Base-by-base conservation (phyloP, 2,888 invertebrate species). In the Stegophylla sp. region DNA sequence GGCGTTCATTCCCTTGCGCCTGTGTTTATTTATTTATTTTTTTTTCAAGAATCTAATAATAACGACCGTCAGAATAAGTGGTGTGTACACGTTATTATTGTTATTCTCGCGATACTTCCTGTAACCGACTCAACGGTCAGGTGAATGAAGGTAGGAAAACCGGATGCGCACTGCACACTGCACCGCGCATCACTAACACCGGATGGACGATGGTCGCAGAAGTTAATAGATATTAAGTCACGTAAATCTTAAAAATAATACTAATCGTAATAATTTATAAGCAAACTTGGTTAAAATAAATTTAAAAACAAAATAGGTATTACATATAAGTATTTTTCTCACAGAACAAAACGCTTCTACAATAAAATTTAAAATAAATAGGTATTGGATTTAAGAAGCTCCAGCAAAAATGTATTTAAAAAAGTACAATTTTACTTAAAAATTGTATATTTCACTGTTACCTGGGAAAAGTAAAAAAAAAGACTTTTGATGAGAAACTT, bases 151-250 rank as follows among this genome's bases (percentile, higher is more conserved):
- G 66, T 45, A 59, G 64, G n/a, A 66, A 66, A 76, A 76, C 75
- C 64, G 75, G 75, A 76, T 76, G 75, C 75, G 53, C 64, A 76
- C 75, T 26, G 64, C 51, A 51, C 53, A n/a, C n/a, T n/a, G n/a
- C n/a, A n/a, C n/a, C n/a, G n/a, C 26, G 75, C 75, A 75, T 64
- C 75, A 41, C 53, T 43, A 43, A 53, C 75, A 76, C 75, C 75
- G 75, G 75, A 76, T 53, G 75, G 75, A 53, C 53, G 41, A 66
- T 17, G 26, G 75, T 43, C 51, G 64, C 64, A 51, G 63, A 64
- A 75, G 75, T 64, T 64, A 64, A 51, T 75, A 64, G 63, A 74
- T 63, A 74, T 63, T 64, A 34, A 51, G 74, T 74, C 74, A 63
- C 63, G 74, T 74, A 63, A 61, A 48, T 34, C 28, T 73, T 73